Evolutionary conservation across 2,797 vertebrate genomes (phyloP).

Genomic region (Phrynocephalus forsythii): DNA sequence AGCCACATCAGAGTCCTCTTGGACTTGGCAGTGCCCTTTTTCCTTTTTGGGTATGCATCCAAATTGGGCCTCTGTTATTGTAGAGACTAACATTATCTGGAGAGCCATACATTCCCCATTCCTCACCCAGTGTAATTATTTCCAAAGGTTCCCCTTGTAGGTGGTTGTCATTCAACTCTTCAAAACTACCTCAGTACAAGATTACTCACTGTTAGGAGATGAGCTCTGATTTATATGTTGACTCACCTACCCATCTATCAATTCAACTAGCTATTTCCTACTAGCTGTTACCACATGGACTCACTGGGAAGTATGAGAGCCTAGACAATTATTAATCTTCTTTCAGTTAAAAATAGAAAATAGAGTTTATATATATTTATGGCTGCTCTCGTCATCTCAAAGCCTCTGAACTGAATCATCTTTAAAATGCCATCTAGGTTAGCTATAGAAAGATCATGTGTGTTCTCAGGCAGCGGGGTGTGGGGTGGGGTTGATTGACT

Average conservation of each 20-base stretch:
- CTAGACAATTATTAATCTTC: constrained; percentile 47
- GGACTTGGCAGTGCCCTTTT: too few relatives aligned
- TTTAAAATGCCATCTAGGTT: constrained; percentile 59
- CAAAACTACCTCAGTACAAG: constrained; percentile 57
- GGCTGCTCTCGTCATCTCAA: constrained; percentile 52
- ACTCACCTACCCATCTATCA: constrained; percentile 62
- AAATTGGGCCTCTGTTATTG: too few relatives aligned
- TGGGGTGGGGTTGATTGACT: background rate
- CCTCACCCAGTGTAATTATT: constrained; percentile 69
- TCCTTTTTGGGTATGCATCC: too few relatives aligned
- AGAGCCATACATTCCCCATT: constrained; percentile 46
- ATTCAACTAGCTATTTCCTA: constrained; percentile 63
- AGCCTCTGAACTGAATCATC: constrained; percentile 54
- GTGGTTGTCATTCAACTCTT: constrained; percentile 61
- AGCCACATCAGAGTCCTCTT: too few relatives aligned
- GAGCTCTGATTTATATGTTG: constrained; percentile 61
- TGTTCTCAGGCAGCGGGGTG: background rate
- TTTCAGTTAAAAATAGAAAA: constrained; percentile 60
- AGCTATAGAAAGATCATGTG: constrained; percentile 49
- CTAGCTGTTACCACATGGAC: constrained; percentile 52
- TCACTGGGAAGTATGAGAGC: constrained; percentile 54
- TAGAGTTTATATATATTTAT: constrained; percentile 47
- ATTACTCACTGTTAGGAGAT: constrained; percentile 43
- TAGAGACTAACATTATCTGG: too few relatives aligned
- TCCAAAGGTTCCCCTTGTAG: constrained; percentile 68